phyloP scores from a whole-genome alignment of 2,888 invertebrate species.

The Zaprionus obscuricornis region DNA sequence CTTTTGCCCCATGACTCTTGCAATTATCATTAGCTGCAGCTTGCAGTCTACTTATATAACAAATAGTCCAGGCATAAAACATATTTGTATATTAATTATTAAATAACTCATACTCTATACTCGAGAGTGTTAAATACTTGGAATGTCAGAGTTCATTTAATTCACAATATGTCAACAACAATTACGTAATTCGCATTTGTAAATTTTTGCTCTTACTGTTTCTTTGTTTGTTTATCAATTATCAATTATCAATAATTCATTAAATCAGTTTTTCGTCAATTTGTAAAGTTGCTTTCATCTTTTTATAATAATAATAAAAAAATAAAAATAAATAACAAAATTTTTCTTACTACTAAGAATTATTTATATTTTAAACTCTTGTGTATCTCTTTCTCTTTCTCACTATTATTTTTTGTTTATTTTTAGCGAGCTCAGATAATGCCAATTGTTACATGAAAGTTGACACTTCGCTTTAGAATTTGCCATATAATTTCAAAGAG shows the following conservation, averaged over 20 bases:
- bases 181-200: neutral
- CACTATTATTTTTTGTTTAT: too few species aligned
- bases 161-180: too few species aligned
- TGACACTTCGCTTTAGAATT: conserved; percentile 58
- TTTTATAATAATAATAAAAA: too few species aligned
- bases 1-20: conserved; percentile 50
- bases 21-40: conserved; percentile 21
- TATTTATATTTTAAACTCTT: conserved; percentile 31
- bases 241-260: too few species aligned
- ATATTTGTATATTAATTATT: conserved; percentile 1
- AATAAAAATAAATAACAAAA: too few species aligned
- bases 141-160: too few species aligned
- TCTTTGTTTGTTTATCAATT: neutral
- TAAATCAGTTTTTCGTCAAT: conserved; percentile 19
- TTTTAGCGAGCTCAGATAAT: conserved; percentile 70
- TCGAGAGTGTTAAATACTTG: too few species aligned
- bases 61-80: conserved; percentile 27
- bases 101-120: conserved; percentile 18
- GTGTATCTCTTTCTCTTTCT: too few species aligned
- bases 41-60: neutral
- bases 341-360: too few species aligned
- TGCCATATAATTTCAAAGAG: conserved; percentile 31
- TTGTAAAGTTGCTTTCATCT: conserved; percentile 37
- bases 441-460: conserved; percentile 81
- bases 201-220: too few species aligned